phyloP scores from a whole-genome alignment of 2,113 vertebrate species.

The Scolopax mira region DNA sequence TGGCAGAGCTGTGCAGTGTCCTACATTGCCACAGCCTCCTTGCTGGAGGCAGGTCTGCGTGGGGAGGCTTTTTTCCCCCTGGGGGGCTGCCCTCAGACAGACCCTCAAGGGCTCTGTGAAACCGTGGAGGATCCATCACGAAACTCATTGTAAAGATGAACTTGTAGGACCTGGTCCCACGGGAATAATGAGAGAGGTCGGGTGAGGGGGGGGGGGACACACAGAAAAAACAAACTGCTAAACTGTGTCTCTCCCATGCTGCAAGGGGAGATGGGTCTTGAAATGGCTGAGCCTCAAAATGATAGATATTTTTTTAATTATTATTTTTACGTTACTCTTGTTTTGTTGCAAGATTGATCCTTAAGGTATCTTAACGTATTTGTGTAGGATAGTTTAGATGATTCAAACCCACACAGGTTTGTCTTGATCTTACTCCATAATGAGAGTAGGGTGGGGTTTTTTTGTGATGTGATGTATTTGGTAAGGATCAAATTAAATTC shows the following conservation, averaged over 20 bases:
- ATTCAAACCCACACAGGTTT: background rate
- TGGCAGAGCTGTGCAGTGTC: background rate
- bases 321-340: background rate
- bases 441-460: background rate
- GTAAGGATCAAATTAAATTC: background rate
- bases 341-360: background rate
- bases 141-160: background rate
- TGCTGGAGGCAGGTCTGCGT: background rate
- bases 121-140: background rate
- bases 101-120: fast-evolving
- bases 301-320: no score
- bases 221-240: background rate
- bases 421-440: background rate
- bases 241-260: background rate
- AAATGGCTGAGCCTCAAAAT: background rate
- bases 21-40: background rate
- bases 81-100: background rate
- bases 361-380: background rate
- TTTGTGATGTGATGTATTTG: background rate
- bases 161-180: background rate
- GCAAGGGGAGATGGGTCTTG: background rate
- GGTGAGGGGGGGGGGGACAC: background rate
- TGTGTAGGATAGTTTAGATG: background rate
- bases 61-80: fast-evolving
- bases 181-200: background rate